Evolutionary conservation across 2,888 invertebrate species (phyloP).

Genomic region (Iselma pallidipennis): DNA sequence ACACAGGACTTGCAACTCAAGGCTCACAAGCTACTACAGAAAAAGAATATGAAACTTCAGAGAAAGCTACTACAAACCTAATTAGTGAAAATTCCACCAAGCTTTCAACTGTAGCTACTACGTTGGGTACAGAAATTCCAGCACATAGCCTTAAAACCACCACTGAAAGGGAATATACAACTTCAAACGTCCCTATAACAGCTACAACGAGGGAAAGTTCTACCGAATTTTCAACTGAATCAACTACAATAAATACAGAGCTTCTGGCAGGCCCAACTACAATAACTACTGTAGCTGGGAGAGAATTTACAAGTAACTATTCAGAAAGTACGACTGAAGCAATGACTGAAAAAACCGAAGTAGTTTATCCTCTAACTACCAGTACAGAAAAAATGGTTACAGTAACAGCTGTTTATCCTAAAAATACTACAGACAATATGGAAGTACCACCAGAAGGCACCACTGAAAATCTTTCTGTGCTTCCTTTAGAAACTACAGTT

Average conservation of each 20-base stretch:
- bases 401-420: conserved; percentile 34
- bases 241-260: not conserved
- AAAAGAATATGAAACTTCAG: not conserved
- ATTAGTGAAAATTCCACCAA: not conserved
- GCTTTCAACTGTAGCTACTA: no score
- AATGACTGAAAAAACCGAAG: conserved; percentile 29
- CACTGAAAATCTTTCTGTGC: not conserved
- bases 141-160: no score
- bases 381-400: conserved; percentile 37
- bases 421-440: conserved; percentile 6
- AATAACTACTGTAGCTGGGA: not conserved
- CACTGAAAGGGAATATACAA: no score
- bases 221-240: not conserved
- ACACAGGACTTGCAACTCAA: not conserved
- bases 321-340: not conserved
- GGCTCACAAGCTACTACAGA: not conserved
- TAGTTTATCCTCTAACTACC: conserved; percentile 35
- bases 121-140: no score
- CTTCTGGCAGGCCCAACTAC: not conserved
- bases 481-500: not conserved
- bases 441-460: not conserved
- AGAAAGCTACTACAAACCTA: not conserved
- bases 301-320: not conserved
- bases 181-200: no score
- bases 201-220: no score